These are phyloP conservation scores for Cosmia trapezina DNA, from an alignment of 2,888 invertebrate species.

Conservation along the genomic window DNA sequence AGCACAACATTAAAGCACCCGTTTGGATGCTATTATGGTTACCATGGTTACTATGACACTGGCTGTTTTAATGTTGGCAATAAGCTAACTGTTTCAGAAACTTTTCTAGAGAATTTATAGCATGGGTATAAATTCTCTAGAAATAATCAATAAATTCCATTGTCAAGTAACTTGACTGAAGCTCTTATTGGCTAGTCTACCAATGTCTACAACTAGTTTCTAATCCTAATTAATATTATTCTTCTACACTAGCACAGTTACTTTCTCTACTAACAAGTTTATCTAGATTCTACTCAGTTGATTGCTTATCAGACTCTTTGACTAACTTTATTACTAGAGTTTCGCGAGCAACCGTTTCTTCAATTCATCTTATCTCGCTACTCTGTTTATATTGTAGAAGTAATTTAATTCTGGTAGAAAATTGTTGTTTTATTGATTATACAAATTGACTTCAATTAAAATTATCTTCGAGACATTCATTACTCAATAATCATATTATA, in stretches of 20 bases:
- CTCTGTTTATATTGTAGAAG: slow-evolving; percentile 27
- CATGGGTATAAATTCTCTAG: too few species aligned
- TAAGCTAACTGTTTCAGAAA: too few species aligned
- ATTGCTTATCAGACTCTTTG: slow-evolving; percentile 45
- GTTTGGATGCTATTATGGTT: too few species aligned
- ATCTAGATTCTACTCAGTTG: slow-evolving; percentile 45
- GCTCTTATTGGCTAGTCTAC: slow-evolving; percentile 19
- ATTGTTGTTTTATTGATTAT: slow-evolving; percentile 6
- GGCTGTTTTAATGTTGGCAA: too few species aligned
- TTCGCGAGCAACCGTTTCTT: slow-evolving; percentile 28
- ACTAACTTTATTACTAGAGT: slow-evolving; percentile 37
- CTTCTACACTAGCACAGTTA: slow-evolving; percentile 27
- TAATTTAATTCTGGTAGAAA: slow-evolving; percentile 19
- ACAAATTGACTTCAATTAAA: slow-evolving; percentile 3
- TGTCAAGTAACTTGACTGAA: slow-evolving; percentile 17
- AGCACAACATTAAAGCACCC: too few species aligned
- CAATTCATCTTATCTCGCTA: slow-evolving; percentile 28
- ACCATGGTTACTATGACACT: too few species aligned
- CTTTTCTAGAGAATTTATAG: too few species aligned
- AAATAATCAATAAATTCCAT: neutral
- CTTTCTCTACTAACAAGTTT: slow-evolving; percentile 59
- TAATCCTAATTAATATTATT: slow-evolving; percentile 54
- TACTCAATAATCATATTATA: slow-evolving; percentile 16
- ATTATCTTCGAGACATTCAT: slow-evolving; percentile 4
- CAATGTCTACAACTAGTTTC: slow-evolving; percentile 42